Conservation (phyloP, 2,797 vertebrate species). For the Eospalax fontanierii region DNA sequence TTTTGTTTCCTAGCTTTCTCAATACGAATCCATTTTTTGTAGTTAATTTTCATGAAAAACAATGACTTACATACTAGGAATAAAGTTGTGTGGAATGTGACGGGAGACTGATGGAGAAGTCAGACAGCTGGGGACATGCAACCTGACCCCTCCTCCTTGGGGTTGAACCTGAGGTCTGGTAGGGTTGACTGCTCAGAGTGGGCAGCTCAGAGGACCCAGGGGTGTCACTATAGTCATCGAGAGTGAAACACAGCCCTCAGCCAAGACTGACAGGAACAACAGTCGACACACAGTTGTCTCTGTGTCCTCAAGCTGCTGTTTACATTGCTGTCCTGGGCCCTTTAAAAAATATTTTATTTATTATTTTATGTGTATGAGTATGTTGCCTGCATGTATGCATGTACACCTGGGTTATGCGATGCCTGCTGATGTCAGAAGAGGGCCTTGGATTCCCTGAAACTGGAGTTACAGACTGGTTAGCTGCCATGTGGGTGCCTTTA, state of each 20-base stretch:
- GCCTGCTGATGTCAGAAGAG: too few species aligned
- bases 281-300: not conserved
- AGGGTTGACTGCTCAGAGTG: not conserved
- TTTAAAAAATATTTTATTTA: too few species aligned
- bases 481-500: too few species aligned
- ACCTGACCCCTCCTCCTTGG: not conserved
- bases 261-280: not conserved
- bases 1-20: not conserved
- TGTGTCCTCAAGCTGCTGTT: not conserved
- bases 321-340: not conserved
- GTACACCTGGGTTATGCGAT: too few species aligned
- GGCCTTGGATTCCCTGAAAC: too few species aligned
- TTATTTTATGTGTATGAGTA: too few species aligned
- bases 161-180: rapidly evolving
- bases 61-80: not conserved
- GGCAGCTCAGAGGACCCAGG: not conserved
- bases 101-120: not conserved
- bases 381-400: too few species aligned
- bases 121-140: not conserved
- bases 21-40: not conserved
- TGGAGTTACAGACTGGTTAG: too few species aligned
- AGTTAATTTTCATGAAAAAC: constrained; percentile 20
- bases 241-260: not conserved
- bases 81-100: not conserved
- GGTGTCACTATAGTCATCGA: rapidly evolving